A percentile compares a stretch with the other conserved stretches of the same genome.
Evolutionary conservation across 1,140 invertebrate species (phyloP).

Genomic region (Parapsyche elsis): DNA sequence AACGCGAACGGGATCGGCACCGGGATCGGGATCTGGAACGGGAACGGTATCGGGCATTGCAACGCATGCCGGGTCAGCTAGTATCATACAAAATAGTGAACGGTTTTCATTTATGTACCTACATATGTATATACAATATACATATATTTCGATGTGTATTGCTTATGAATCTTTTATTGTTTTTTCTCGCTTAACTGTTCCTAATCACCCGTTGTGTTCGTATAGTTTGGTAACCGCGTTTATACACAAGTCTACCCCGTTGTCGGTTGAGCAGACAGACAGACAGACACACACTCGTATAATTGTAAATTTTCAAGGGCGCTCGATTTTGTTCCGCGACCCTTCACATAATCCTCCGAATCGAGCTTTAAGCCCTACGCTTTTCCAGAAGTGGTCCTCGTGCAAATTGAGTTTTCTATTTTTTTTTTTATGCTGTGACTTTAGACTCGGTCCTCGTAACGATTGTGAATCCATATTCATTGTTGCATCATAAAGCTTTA

Average conservation of each 20-base stretch:
- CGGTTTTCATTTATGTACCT: too few relatives aligned
- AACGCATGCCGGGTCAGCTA: too few relatives aligned
- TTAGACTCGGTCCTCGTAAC: neutral
- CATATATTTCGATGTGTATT: too few relatives aligned
- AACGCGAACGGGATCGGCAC: too few relatives aligned
- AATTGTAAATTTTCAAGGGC: slow-evolving; percentile 55
- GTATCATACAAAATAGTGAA: too few relatives aligned
- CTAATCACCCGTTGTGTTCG: too few relatives aligned
- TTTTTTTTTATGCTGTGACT: neutral
- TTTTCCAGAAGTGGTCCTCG: slow-evolving; percentile 34
- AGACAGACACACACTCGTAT: slow-evolving; percentile 35
- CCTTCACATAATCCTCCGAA: slow-evolving; percentile 44
- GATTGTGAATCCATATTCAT: slow-evolving; percentile 13
- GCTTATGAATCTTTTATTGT: too few relatives aligned
- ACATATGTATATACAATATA: too few relatives aligned
- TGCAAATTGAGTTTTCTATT: slow-evolving; percentile 35
- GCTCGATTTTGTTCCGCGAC: slow-evolving; percentile 49
- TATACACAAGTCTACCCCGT: neutral
- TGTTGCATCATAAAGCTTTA: neutral
- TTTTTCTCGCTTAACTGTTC: too few relatives aligned
- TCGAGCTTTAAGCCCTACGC: slow-evolving; percentile 39
- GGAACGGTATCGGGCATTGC: too few relatives aligned
- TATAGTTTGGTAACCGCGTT: too few relatives aligned
- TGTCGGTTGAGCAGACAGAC: neutral
- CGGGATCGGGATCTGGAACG: too few relatives aligned